These are phyloP conservation scores for Conus ventricosus DNA, from an alignment of 1,140 invertebrate species.

Conservation along the genomic window DNA sequence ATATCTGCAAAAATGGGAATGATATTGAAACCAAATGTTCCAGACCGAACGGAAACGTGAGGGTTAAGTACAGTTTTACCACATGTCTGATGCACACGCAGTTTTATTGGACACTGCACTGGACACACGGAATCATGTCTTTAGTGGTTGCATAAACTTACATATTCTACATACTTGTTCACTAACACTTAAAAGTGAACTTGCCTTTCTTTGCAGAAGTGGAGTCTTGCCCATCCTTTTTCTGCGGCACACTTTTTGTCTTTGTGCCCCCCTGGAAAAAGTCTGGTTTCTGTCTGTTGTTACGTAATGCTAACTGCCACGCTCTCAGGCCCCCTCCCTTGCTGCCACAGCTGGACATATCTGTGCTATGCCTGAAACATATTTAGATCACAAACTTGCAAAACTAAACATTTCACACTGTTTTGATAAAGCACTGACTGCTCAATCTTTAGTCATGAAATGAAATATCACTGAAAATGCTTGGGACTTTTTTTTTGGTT, in stretches of 20 bases:
- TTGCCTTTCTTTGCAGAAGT: not conserved
- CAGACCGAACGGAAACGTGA: too few relatives aligned
- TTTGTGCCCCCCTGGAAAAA: conserved; percentile 14
- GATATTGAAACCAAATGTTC: too few relatives aligned
- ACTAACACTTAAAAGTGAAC: not conserved
- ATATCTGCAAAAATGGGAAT: not conserved
- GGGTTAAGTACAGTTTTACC: not conserved
- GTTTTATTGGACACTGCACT: not conserved
- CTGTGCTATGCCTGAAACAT: not conserved
- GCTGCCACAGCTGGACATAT: not conserved
- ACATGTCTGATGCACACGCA: not conserved
- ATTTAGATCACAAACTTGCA: not conserved
- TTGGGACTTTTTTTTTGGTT: too few relatives aligned
- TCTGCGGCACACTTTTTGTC: not conserved
- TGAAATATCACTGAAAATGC: too few relatives aligned
- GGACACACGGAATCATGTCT: too few relatives aligned
- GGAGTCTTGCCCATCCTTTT: not conserved
- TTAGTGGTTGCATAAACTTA: too few relatives aligned
- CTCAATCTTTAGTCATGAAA: too few relatives aligned
- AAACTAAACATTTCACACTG: too few relatives aligned
- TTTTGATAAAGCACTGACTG: too few relatives aligned
- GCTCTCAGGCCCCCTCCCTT: not conserved
- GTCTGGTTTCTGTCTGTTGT: not conserved
- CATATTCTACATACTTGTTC: too few relatives aligned
- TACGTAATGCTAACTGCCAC: conserved; percentile 16